Conservation (phyloP, 2,797 vertebrate species). For the Echiichthys vipera region DNA sequence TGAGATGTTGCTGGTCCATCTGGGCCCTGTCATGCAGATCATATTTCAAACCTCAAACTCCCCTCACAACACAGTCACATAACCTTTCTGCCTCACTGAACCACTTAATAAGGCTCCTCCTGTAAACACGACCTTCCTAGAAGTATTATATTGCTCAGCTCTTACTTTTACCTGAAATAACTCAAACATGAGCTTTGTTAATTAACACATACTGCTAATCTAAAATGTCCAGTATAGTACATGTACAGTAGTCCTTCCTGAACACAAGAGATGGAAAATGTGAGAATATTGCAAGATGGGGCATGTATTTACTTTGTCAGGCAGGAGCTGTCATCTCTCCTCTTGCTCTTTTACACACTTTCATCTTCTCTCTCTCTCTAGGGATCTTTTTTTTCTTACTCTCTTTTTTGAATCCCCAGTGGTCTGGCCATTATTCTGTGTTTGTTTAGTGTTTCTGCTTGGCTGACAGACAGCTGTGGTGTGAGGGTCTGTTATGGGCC, state of each 20-base stretch:
- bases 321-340: slow-evolving; percentile 34
- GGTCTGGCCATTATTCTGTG: slow-evolving; percentile 52
- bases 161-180: slow-evolving; percentile 20
- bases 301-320: slow-evolving; percentile 47
- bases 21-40: slow-evolving; percentile 74
- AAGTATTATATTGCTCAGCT: slow-evolving; percentile 15
- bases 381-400: background rate
- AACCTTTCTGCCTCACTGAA: slow-evolving; percentile 68
- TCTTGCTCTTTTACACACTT: slow-evolving; percentile 30
- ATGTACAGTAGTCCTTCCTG: background rate
- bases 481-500: slow-evolving; percentile 5
- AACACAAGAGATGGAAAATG: slow-evolving; percentile 30
- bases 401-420: slow-evolving; percentile 42
- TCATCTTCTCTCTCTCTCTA: slow-evolving; percentile 2
- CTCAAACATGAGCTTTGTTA: slow-evolving; percentile 6
- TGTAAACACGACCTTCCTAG: slow-evolving; percentile 46
- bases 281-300: slow-evolving; percentile 28
- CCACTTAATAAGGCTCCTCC: slow-evolving; percentile 68
- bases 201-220: background rate
- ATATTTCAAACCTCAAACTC: slow-evolving; percentile 57
- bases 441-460: slow-evolving; percentile 64
- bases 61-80: slow-evolving; percentile 45
- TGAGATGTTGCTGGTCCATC: slow-evolving; percentile 60
- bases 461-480: slow-evolving; percentile 50
- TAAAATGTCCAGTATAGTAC: slow-evolving; percentile 8